phyloP scores from a whole-genome alignment of 2,888 invertebrate species.

The Autographa gamma region DNA sequence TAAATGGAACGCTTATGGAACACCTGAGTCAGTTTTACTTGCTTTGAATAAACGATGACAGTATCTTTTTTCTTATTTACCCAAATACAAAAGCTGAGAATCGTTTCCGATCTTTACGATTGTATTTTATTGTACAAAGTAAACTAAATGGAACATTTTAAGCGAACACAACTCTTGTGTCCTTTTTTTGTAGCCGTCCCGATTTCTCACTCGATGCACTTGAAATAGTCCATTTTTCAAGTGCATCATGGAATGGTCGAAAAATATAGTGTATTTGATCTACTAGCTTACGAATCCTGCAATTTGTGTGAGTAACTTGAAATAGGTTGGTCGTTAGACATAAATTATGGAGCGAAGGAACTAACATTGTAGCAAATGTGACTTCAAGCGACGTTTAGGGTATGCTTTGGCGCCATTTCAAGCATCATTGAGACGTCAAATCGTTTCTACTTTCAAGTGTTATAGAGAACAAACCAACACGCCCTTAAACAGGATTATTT shows the following conservation, averaged over 20 bases:
- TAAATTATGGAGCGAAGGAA: conserved; percentile 36
- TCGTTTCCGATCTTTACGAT: conserved; percentile 1
- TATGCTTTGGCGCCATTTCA: conserved; percentile 27
- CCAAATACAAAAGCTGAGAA: neutral
- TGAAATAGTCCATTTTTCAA: neutral
- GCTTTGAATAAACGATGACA: neutral
- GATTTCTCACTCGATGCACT: conserved; percentile 1
- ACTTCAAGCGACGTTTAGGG: conserved; percentile 26
- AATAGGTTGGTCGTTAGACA: conserved; percentile 30
- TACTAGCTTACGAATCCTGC: conserved; percentile 30
- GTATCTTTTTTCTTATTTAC: neutral
- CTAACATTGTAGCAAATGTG: conserved; percentile 42
- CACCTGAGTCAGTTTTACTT: conserved; percentile 1
- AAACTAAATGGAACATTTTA: neutral
- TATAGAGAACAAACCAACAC: neutral
- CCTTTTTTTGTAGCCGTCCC: neutral
- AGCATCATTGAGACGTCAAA: conserved; percentile 15
- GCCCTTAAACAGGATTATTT: neutral
- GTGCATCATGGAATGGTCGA: conserved; percentile 38
- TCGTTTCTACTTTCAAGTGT: conserved; percentile 22
- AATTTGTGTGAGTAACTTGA: conserved; percentile 32
- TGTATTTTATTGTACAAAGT: neutral
- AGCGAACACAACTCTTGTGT: neutral
- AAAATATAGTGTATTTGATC: conserved; percentile 48
- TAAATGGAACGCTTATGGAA: conserved; percentile 4